Conservation (phyloP, 2,113 vertebrate species). For the Ochotona princeps region DNA sequence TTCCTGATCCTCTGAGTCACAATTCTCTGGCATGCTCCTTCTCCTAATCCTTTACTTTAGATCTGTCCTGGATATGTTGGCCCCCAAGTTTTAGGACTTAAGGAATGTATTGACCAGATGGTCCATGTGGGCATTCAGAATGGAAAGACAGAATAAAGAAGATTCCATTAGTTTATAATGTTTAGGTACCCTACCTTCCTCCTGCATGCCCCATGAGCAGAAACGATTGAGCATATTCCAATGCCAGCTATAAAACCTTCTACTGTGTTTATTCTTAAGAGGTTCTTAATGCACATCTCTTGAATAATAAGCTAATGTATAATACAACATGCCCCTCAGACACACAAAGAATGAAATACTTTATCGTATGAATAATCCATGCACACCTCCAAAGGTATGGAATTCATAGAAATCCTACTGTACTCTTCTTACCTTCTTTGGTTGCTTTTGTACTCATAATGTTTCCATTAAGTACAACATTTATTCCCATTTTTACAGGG, state of each 20-base stretch:
- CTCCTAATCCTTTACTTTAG: background rate
- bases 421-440: background rate
- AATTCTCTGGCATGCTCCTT: background rate
- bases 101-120: background rate
- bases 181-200: background rate
- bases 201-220: background rate
- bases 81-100: background rate
- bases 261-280: background rate
- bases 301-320: background rate
- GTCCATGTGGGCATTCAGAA: background rate
- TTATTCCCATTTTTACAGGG: background rate
- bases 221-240: fast-evolving
- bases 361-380: background rate
- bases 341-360: background rate
- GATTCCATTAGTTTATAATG: background rate
- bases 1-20: background rate
- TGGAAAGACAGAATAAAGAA: background rate
- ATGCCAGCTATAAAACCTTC: background rate
- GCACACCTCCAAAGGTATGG: background rate
- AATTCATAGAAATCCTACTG: background rate
- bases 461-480: background rate
- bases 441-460: background rate
- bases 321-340: too few relatives aligned
- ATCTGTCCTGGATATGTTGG: background rate
- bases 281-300: background rate